Conservation (phyloP, 2,888 invertebrate genomes). For the Rhagonycha fulva region DNA sequence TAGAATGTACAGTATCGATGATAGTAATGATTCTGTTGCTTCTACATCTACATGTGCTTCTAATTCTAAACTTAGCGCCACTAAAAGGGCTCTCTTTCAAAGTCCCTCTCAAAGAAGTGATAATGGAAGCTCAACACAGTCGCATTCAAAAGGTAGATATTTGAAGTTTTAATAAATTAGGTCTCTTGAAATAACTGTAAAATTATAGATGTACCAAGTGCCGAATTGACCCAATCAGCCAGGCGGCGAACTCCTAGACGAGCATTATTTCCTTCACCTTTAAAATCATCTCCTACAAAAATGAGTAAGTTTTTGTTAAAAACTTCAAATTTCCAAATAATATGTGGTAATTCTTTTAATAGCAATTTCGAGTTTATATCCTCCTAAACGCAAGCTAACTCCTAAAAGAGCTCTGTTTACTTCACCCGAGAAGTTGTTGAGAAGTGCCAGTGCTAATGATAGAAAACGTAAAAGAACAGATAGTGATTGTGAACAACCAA, state of each 20-base stretch:
- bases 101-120: slow-evolving; percentile 62
- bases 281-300: slow-evolving; percentile 24
- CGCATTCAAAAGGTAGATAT: background rate
- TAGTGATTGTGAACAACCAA: slow-evolving; percentile 42
- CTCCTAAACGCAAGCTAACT: slow-evolving; percentile 50
- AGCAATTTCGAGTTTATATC: slow-evolving; percentile 33
- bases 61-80: slow-evolving; percentile 35
- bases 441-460: slow-evolving; percentile 37
- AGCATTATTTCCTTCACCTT: slow-evolving; percentile 40
- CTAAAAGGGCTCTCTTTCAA: slow-evolving; percentile 75
- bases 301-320: slow-evolving; percentile 9
- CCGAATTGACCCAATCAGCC: slow-evolving; percentile 25
- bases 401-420: slow-evolving; percentile 70
- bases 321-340: background rate
- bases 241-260: slow-evolving; percentile 48
- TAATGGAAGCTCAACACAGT: background rate
- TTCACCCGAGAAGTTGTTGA: slow-evolving; percentile 60
- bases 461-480: slow-evolving; percentile 60
- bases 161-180: background rate
- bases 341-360: slow-evolving; percentile 12
- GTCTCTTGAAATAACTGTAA: background rate
- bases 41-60: slow-evolving; percentile 37
- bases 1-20: slow-evolving; percentile 38
- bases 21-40: slow-evolving; percentile 37
- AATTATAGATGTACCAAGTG: background rate